Base-by-base conservation (phyloP, 1,140 invertebrate species). In the Caenorhabditis remanei region DNA sequence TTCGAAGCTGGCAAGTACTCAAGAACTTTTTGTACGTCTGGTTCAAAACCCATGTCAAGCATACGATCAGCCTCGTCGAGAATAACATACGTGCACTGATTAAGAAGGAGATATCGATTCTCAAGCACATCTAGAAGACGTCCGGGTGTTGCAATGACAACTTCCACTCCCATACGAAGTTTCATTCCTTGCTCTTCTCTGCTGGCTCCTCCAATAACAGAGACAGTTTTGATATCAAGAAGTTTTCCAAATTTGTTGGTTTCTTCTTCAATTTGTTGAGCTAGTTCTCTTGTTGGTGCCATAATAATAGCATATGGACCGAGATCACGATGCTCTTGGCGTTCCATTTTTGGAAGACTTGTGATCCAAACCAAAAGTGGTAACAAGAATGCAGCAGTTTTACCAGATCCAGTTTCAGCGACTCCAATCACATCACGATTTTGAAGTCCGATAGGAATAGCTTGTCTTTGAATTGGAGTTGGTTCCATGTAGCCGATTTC, bases 41-140 rank as follows among this genome's bases (percentile, higher is more conserved):
- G 96, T 93, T 99, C 98, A 93, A 99, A 99, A 93, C 98, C 98
- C 97, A 99, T 98, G 94, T 99, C 97, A 93, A 99, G 98, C 98
- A 99, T 99, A 92, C 97, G 95, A 94, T 99, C 98, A 67, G 98
- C 98, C 90, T 95, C 67, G 96, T 95, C 95, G 90, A 95, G 93
- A 56, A 95, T 94, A 58, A 95, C 94, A 91, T 95, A 95, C 6
- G 95, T 95, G 91, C 98, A 99, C 91, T 98, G 96, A 93, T 96
- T 97, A 0, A 99, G 93, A 11, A 99, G 98, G 83, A 99, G 94
- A 93, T 99, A 99, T 89, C 97, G 95, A 93, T 99, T 99, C 94
- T 99, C 98, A 71, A 99, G 93, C 0, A 99, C 98, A 94, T 99
- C 98, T 90, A 99, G 98, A 11, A 99, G 94, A 95, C 98, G 96